Base-by-base conservation (phyloP, 2,113 vertebrate genomes). In the Romanogobio albipinnatus region DNA sequence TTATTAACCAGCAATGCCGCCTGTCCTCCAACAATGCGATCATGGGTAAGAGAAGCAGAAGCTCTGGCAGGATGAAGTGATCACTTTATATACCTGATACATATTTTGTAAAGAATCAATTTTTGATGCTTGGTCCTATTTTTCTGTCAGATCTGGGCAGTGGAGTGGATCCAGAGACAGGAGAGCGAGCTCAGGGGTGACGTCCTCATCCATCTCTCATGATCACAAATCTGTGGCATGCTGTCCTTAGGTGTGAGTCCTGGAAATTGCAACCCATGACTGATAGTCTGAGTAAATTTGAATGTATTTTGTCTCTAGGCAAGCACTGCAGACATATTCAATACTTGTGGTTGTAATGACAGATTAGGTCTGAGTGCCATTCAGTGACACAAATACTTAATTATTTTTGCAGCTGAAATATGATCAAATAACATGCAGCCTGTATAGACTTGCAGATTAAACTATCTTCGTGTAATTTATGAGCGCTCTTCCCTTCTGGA, bases 131-230 rank as follows among this genome's bases (percentile, higher is more conserved):
- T 58, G 26, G 51, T n/a, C 36, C 29, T 68, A 4, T 26, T 80
- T 56, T 43, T 13, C 22, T 86, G 68, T 58, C 79, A 90, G 89
- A 90, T n/a, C 77, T 88, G 33, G 91, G 91, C 43, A 84, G 84
- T 14, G 89, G 86, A 14, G 82, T 93, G 2, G 92, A 93, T 73
- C 92, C 92, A 4, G 92, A 93, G 89, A 93, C 92, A 2, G 92
- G 91, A 1, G 92, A 93, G 49, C 87, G 87, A 66, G 91, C 92
- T 1, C 80, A 90, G 77, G 82, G 84, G 11, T 91, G 88, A 90
- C 19, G 0, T 22, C 53, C 7, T 56, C 17, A 56, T 22, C 53
- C 6, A 7, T 56, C 53, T 56, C 53, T 56, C 17, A 8, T 56
- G 17, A 26, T 15, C 79, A 45, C 2, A 59, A 36, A 77, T 56